Percentiles rank a stretch among this genome's conserved stretches.
phyloP scores from a whole-genome alignment of 2,888 invertebrate genomes.

The Ptycholaimellus sp. region DNA sequence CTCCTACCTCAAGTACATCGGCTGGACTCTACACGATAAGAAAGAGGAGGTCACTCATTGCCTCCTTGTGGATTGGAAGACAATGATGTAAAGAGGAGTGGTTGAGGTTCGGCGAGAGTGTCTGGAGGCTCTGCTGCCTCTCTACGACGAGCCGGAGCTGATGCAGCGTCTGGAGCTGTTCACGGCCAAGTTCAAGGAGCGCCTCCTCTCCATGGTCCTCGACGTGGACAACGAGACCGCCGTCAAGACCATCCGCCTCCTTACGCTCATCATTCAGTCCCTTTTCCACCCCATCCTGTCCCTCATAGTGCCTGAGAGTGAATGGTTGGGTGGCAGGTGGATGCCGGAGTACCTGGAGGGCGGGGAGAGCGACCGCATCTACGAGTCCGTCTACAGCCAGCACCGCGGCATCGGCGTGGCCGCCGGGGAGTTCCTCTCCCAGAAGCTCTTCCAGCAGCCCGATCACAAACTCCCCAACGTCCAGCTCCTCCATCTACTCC shows the following conservation, averaged over 20 bases:
- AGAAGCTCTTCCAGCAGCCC: conserved; percentile 57
- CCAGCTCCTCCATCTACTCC: conserved; percentile 31
- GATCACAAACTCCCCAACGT: conserved; percentile 66
- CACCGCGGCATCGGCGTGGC: conserved; percentile 62
- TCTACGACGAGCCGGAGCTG: conserved; percentile 78
- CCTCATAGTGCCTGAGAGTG: neutral
- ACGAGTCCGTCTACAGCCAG: conserved; percentile 92
- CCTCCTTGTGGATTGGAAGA: neutral
- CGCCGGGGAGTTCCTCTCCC: conserved; percentile 92
- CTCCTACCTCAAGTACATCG: conserved; percentile 93
- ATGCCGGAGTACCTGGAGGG: conserved; percentile 79
- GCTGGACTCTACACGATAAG: conserved; percentile 95
- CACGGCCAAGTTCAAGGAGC: conserved; percentile 94
- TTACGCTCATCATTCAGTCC: conserved; percentile 49
- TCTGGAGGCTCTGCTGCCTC: conserved; percentile 70
- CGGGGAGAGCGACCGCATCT: conserved; percentile 95
- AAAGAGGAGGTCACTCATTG: conserved; percentile 14
- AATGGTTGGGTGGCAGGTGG: conserved; percentile 42
- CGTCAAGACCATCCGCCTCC: conserved; percentile 76
- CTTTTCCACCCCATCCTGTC: neutral
- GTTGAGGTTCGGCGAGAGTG: conserved; percentile 53
- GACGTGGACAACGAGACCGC: conserved; percentile 95
- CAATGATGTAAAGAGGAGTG: neutral
- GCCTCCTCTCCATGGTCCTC: conserved; percentile 92
- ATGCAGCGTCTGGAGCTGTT: conserved; percentile 58